phyloP scores from a whole-genome alignment of 30 jellyfish, hydroid and myxozoan genomes.

The Aurelia sp. region DNA sequence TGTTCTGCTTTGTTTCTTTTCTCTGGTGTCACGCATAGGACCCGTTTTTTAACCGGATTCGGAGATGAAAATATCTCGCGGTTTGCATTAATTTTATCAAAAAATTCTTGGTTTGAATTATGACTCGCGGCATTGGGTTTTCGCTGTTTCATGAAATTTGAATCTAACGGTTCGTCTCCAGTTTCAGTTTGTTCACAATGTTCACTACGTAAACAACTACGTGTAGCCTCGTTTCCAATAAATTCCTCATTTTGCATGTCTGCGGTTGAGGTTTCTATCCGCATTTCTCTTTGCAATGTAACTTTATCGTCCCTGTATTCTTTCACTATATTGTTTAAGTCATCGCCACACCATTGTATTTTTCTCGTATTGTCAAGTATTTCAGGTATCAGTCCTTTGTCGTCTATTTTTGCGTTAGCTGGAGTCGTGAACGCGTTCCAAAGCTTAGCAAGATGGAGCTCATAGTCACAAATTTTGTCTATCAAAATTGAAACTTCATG shows the following conservation, averaged over 20 bases:
- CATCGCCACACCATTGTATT: no score
- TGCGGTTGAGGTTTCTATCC: no score
- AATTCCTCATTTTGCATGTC: no score
- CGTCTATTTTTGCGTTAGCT: background rate
- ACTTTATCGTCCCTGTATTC: no score
- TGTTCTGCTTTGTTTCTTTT: background rate
- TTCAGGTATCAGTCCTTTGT: background rate
- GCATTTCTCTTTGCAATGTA: no score
- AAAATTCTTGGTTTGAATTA: background rate
- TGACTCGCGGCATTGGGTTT: background rate
- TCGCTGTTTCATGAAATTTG: background rate
- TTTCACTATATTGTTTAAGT: no score
- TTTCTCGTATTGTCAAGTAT: no score
- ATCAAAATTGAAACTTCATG: background rate
- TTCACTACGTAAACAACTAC: no score
- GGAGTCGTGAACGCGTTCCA: background rate
- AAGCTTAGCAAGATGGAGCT: background rate
- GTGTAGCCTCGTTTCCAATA: no score
- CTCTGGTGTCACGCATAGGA: background rate
- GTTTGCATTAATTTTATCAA: background rate
- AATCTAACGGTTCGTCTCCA: background rate
- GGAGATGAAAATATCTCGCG: background rate
- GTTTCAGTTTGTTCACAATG: background rate
- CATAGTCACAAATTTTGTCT: background rate
- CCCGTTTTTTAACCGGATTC: slow-evolving; percentile 17